Evolutionary conservation across 2,797 vertebrate species (phyloP).

Genomic region (Leontocebus nigricollis): DNA sequence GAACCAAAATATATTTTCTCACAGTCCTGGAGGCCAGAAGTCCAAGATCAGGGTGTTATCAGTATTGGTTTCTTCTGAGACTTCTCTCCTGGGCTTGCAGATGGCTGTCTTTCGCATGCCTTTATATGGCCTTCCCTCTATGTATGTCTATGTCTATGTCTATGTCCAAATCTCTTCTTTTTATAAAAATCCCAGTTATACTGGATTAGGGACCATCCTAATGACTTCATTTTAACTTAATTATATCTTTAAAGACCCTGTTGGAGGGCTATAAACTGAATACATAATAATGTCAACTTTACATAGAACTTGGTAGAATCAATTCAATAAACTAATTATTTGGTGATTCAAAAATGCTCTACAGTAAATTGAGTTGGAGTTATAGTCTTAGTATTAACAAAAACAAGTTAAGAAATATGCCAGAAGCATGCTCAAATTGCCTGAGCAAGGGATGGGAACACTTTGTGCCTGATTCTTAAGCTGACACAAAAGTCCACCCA

Average conservation of each 20-base stretch:
- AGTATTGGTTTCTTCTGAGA: neutral
- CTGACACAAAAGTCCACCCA: neutral
- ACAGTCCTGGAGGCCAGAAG: neutral
- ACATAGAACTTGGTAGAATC: neutral
- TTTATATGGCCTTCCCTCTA: neutral
- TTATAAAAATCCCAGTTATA: neutral
- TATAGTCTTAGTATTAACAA: neutral
- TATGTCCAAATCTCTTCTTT: neutral
- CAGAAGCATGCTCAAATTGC: neutral
- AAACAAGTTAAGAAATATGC: conserved; percentile 11
- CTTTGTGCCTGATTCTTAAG: conserved; percentile 5
- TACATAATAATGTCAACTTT: neutral
- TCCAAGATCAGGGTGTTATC: neutral
- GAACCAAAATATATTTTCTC: neutral
- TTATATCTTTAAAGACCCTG: neutral
- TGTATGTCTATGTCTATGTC: neutral
- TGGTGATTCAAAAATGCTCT: neutral
- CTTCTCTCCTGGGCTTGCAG: neutral
- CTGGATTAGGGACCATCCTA: neutral
- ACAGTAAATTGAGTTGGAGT: neutral
- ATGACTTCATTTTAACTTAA: neutral
- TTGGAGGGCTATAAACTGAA: neutral
- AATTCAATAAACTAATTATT: neutral
- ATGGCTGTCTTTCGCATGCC: neutral
- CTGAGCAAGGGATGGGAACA: neutral